A percentile compares a stretch with the other conserved stretches of the same genome.
These are phyloP conservation scores for Tethya wilhelma DNA, from an alignment of 37 sponge, comb jelly and placozoan species.

Conservation along the genomic window DNA sequence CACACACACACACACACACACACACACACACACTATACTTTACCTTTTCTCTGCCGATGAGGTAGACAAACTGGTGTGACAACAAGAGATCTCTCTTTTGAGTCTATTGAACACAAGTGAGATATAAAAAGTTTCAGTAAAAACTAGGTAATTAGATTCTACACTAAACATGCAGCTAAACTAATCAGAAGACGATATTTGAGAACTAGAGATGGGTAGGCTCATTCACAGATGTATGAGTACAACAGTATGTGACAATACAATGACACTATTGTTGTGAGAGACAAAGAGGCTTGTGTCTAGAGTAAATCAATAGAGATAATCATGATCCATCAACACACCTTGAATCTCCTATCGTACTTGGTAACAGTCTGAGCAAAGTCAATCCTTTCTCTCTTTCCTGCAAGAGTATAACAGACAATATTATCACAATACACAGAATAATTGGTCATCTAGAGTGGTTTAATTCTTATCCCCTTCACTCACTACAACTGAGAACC, in stretches of 20 bases:
- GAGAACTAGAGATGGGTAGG: too few relatives aligned
- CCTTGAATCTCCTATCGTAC: slow-evolving; percentile 94
- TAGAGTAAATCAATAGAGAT: too few relatives aligned
- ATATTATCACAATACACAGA: too few relatives aligned
- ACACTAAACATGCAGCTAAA: neutral
- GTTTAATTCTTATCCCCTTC: too few relatives aligned
- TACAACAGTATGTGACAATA: too few relatives aligned
- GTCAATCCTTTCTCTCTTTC: slow-evolving; percentile 92
- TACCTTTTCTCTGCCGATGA: slow-evolving; percentile 96
- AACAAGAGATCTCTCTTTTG: slow-evolving; percentile 89
- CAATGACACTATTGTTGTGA: too few relatives aligned
- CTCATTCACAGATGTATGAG: too few relatives aligned
- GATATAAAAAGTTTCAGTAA: neutral
- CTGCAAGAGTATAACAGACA: slow-evolving; percentile 16
- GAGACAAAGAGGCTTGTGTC: too few relatives aligned
- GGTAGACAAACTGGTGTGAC: slow-evolving; percentile 77
- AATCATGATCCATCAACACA: slow-evolving; percentile 2
- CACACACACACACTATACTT: neutral
- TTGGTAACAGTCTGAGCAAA: slow-evolving; percentile 94
- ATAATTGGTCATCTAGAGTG: too few relatives aligned
- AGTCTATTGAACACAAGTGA: slow-evolving; percentile 1
- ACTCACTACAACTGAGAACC: too few relatives aligned
- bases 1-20: neutral
- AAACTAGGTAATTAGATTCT: neutral
- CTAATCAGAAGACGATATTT: too few relatives aligned